Evolutionary conservation across 2,797 vertebrate genomes (phyloP).

Genomic region (Tamandua tetradactyla): DNA sequence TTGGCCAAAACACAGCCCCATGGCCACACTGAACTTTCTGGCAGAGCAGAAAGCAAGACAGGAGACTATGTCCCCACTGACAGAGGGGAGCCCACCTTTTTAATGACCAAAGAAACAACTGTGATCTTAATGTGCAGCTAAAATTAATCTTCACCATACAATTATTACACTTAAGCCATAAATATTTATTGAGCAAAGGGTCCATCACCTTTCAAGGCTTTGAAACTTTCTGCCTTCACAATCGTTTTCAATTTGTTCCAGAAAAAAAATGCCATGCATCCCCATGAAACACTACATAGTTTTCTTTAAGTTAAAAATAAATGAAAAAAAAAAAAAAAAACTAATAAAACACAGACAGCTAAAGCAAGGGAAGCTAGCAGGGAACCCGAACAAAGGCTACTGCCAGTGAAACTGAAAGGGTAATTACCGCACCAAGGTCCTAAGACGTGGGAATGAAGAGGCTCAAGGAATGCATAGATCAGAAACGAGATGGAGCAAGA

Average conservation of each 20-base stretch:
- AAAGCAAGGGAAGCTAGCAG: not conserved
- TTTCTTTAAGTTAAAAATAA: constrained; percentile 5
- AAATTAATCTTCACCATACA: not conserved
- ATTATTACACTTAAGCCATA: not conserved
- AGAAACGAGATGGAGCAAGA: not conserved
- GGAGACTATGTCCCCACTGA: not conserved
- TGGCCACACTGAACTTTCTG: too few relatives aligned
- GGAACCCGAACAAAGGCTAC: not conserved
- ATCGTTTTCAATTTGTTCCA: constrained; percentile 1
- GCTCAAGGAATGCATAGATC: not conserved
- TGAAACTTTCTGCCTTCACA: constrained; percentile 4
- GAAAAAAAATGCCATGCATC: not conserved
- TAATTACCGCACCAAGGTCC: not conserved
- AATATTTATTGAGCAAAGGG: not conserved
- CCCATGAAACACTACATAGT: not conserved
- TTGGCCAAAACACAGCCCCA: too few relatives aligned
- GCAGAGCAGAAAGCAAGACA: too few relatives aligned
- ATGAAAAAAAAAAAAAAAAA: not conserved
- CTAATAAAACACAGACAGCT: not conserved
- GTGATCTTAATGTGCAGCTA: not conserved
- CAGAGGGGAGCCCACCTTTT: not conserved
- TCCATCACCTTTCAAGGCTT: not conserved
- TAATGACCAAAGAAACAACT: not conserved
- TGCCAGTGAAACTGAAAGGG: not conserved
- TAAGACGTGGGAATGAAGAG: not conserved